phyloP scores from a whole-genome alignment of 2,888 invertebrate genomes.

The Ormyrus thymus region DNA sequence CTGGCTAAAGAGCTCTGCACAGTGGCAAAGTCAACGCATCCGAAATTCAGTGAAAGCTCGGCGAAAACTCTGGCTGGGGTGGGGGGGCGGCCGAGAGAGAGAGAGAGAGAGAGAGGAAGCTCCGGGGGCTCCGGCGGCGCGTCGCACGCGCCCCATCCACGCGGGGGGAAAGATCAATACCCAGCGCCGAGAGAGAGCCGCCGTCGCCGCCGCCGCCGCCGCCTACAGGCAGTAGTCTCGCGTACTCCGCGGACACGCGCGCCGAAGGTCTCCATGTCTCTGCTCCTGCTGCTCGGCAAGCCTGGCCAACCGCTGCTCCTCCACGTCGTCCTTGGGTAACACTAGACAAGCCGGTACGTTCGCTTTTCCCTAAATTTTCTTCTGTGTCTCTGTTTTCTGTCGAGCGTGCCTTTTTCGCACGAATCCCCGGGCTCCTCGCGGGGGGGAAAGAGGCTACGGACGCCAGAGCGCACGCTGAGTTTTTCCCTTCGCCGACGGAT shows the following conservation, averaged over 20 bases:
- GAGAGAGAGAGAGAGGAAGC: background rate
- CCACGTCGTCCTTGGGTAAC: conserved; percentile 31
- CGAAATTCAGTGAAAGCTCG: background rate
- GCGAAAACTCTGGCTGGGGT: conserved; percentile 12
- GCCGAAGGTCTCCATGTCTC: conserved; percentile 24
- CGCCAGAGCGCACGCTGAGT: conserved; percentile 37
- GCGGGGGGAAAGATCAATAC: conserved; percentile 65
- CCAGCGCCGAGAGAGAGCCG: conserved; percentile 56
- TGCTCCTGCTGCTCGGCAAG: background rate
- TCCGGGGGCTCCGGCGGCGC: conserved; percentile 3
- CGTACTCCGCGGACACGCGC: conserved; percentile 66
- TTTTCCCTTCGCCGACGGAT: conserved; percentile 31
- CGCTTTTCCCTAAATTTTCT: no score
- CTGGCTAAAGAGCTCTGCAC: no score
- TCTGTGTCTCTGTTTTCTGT: no score
- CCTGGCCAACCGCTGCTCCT: conserved; percentile 17
- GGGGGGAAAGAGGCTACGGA: background rate
- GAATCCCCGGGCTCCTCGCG: background rate
- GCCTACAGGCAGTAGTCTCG: conserved; percentile 64
- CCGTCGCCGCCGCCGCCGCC: conserved; percentile 59
- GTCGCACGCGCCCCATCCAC: conserved; percentile 28
- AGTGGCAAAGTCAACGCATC: no score
- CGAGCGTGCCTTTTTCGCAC: no score
- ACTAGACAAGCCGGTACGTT: conserved; percentile 39
- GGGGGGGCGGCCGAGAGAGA: background rate